A percentile compares a stretch with the other conserved stretches of the same genome.
These are phyloP conservation scores for Rotaria macrura DNA, from an alignment of 2,888 invertebrate genomes.

Conservation along the genomic window DNA sequence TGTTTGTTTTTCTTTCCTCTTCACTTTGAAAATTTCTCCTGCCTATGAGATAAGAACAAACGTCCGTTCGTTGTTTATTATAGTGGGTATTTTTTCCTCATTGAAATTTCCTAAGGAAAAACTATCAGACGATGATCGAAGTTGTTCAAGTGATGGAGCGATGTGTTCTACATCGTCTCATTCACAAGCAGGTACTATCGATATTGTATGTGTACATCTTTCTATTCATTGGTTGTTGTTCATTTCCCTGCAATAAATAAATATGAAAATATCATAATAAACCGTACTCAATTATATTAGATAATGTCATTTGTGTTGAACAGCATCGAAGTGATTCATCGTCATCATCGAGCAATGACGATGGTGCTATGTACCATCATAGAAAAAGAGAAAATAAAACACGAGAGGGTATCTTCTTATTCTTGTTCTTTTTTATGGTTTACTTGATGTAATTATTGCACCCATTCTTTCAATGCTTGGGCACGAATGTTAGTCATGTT, in stretches of 20 bases:
- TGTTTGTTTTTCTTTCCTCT: neutral
- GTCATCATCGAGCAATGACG: neutral
- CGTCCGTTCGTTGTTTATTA: neutral
- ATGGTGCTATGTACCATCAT: neutral
- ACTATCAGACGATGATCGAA: neutral
- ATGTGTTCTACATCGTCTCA: neutral
- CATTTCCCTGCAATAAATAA: neutral
- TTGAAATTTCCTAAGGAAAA: neutral
- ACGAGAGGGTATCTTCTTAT: neutral
- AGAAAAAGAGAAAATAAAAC: neutral
- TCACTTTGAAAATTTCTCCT: neutral
- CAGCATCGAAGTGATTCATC: neutral
- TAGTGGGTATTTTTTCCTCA: neutral
- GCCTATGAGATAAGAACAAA: neutral
- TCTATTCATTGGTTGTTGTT: neutral
- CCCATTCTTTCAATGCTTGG: neutral
- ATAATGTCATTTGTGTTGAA: neutral
- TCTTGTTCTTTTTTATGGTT: neutral
- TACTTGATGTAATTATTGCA: neutral
- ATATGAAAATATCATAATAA: neutral
- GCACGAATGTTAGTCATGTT: neutral
- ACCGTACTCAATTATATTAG: neutral
- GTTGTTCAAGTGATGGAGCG: neutral
- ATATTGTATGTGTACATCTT: neutral
- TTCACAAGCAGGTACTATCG: neutral